These are phyloP conservation scores for Sebastes kiyomatsui DNA, from an alignment of 2,797 vertebrate genomes.

Conservation along the genomic window DNA sequence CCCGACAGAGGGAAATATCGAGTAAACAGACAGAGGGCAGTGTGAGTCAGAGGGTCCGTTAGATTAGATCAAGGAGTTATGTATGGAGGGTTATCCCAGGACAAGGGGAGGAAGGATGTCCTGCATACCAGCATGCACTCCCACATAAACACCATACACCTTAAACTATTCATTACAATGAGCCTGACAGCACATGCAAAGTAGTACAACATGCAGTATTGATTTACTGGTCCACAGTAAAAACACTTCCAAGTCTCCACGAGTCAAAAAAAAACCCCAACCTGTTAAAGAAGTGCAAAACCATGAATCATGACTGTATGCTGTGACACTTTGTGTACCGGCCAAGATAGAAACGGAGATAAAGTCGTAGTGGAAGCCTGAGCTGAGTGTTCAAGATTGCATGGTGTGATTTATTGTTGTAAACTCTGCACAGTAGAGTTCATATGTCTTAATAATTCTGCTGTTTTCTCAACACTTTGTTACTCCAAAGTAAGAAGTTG, in stretches of 20 bases:
- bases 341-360: slow-evolving; percentile 32
- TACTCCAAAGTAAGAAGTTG: neutral
- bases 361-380: neutral
- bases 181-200: neutral
- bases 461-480: neutral
- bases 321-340: slow-evolving; percentile 1
- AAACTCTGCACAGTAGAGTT: neutral
- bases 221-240: slow-evolving; percentile 27
- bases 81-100: slow-evolving; percentile 41
- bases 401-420: slow-evolving; percentile 4
- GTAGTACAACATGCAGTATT: neutral
- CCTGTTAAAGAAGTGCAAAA: slow-evolving; percentile 15
- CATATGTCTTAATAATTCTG: neutral
- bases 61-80: neutral
- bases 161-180: neutral
- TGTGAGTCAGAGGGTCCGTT: neutral
- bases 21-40: neutral
- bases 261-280: neutral
- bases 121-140: slow-evolving; percentile 24
- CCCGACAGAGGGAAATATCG: neutral
- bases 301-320: slow-evolving; percentile 30
- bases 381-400: slow-evolving; percentile 4
- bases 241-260: neutral
- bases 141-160: slow-evolving; percentile 5
- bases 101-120: slow-evolving; percentile 8